These are phyloP conservation scores for Lepidocolaptes lacrymiger DNA, from an alignment of 2,797 vertebrate genomes.

Conservation along the genomic window DNA sequence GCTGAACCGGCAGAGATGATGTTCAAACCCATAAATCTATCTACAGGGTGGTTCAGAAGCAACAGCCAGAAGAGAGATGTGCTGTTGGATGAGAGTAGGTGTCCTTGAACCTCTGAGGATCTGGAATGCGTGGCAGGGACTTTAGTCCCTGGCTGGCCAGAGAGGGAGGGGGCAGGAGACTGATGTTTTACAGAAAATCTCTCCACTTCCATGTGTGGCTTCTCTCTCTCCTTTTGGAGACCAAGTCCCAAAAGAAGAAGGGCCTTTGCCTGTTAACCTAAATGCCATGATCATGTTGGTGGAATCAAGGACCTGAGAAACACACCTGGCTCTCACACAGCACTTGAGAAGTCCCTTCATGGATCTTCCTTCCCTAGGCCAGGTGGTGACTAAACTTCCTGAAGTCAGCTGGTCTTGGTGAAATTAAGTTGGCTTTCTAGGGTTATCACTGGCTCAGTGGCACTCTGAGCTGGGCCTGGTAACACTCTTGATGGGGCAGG, in stretches of 20 bases:
- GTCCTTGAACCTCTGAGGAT: not conserved
- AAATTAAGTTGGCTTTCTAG: not conserved
- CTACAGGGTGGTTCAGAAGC: not conserved
- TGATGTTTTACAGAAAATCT: not conserved
- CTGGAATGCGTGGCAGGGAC: not conserved
- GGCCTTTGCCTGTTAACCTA: not conserved
- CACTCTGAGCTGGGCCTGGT: not conserved
- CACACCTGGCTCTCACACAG: not conserved
- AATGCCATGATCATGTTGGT: not conserved
- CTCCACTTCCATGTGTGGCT: fast-evolving
- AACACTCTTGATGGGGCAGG: not conserved
- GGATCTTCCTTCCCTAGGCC: not conserved
- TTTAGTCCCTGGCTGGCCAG: not conserved
- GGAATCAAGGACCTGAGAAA: not conserved
- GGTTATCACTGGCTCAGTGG: not conserved
- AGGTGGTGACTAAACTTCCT: not conserved
- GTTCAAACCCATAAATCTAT: slow-evolving; percentile 13
- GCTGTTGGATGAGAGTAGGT: not conserved
- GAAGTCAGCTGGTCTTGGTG: not conserved
- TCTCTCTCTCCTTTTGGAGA: not conserved
- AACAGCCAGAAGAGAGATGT: not conserved
- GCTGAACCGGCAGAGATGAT: slow-evolving; percentile 24
- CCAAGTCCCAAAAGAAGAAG: not conserved
- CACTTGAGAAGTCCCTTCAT: not conserved
- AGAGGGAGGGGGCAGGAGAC: not conserved